Percentiles rank a stretch among this genome's conserved stretches.
Conservation (phyloP, 2,888 invertebrate species). For the Myathropa florea region DNA sequence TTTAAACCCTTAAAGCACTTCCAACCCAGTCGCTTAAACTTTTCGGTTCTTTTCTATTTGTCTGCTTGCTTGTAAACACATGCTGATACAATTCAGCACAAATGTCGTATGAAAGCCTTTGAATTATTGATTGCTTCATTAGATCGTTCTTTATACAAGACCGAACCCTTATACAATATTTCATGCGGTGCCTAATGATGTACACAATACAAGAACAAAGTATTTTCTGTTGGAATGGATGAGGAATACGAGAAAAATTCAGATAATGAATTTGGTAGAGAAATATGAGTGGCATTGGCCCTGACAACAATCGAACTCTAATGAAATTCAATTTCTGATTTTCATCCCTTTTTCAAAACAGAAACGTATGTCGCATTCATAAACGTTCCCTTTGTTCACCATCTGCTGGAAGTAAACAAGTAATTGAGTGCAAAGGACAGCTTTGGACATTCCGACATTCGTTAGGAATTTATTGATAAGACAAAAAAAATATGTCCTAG, state of each 20-base stretch:
- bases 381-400: not conserved
- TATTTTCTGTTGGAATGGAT: not conserved
- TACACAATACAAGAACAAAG: not conserved
- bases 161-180: not conserved
- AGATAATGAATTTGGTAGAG: not conserved
- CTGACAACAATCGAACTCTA: conserved; percentile 12
- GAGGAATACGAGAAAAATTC: not conserved
- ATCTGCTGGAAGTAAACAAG: not conserved
- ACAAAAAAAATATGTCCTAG: not conserved
- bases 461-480: not conserved
- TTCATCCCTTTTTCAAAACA: not conserved
- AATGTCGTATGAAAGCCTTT: not conserved
- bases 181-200: not conserved
- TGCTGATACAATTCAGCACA: not conserved
- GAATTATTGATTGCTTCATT: not conserved
- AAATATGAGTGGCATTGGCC: not conserved
- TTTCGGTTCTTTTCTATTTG: not conserved
- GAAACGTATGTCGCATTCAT: not conserved
- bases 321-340: conserved; percentile 17
- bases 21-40: not conserved
- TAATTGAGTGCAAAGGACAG: not conserved
- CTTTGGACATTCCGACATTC: not conserved
- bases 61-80: not conserved
- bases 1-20: not conserved
- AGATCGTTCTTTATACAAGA: not conserved